Conservation (phyloP, 1,140 invertebrate species). For the Whitmania pigra region DNA sequence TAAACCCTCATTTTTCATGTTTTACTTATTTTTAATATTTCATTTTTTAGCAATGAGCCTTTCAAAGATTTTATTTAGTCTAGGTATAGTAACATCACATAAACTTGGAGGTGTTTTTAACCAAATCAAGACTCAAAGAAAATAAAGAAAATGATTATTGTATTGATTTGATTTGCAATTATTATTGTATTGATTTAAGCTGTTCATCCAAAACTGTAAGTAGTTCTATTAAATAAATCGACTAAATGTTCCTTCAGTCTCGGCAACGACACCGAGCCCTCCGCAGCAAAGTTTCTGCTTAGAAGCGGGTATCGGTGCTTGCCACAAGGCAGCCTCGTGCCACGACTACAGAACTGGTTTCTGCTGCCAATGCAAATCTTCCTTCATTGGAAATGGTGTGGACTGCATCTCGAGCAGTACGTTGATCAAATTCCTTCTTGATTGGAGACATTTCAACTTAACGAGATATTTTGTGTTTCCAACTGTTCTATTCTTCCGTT, state of each 20-base stretch:
- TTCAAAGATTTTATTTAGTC: too few species aligned
- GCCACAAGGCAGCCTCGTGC: slow-evolving; percentile 68
- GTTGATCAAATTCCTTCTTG: background rate
- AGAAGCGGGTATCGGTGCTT: slow-evolving; percentile 50
- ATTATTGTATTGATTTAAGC: too few species aligned
- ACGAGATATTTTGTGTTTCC: background rate
- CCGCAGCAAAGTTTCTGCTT: slow-evolving; percentile 37
- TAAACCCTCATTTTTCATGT: too few species aligned
- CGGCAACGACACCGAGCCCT: background rate
- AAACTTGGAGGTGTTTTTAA: too few species aligned
- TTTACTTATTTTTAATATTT: too few species aligned
- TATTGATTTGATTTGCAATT: too few species aligned
- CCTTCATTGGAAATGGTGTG: slow-evolving; percentile 78
- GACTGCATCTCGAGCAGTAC: slow-evolving; percentile 68
- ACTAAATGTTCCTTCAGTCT: background rate
- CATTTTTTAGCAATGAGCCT: too few species aligned
- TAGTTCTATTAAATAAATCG: background rate
- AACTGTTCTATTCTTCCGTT: background rate
- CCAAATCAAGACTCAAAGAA: too few species aligned
- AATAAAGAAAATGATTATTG: too few species aligned
- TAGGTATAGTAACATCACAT: too few species aligned
- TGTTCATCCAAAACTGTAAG: background rate
- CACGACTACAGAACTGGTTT: slow-evolving; percentile 66
- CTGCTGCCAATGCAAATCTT: slow-evolving; percentile 68
- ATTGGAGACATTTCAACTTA: background rate